Base-by-base conservation (phyloP, 2,888 invertebrate genomes). In the Calephelis perditalis region DNA sequence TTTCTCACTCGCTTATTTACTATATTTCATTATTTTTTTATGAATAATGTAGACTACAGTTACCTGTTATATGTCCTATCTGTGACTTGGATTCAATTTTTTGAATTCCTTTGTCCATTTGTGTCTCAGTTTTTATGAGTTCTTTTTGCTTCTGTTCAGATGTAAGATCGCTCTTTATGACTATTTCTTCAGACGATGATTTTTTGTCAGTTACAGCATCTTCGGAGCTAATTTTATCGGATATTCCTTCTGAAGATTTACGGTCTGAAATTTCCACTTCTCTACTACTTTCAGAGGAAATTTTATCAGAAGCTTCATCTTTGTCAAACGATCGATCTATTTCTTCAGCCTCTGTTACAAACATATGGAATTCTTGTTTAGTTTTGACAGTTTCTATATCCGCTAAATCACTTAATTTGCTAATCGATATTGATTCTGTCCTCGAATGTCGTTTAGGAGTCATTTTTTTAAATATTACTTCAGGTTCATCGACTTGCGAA, bases 131-230 rank as follows among this genome's bases (percentile, higher is more conserved):
- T 59, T 66, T 65, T 67, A 71, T 63, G 70, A 73, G 7, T 11
- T 65, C 74, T 57, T 73, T 74, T 62, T 74, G 76, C 58, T 73
- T 73, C 62, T 76, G 78, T 67, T 72, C 72, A 54, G 71, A 73
- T 0, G 69, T 65, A 37, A 70, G 70, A 7, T 78, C 77, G 56
- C 80, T 81, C 71, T 77, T 82, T 0, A 71, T 65, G 0, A 70
- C 74, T 56, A 85, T 85, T 68, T 90, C 90, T 72, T 91, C 91
- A 2, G 89, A 90, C 7, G 91, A 91, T 7, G 90, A 85, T 63
- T 91, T 91, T 67, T 91, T 91, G 63, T 90, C 91, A 7, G 91
- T 91, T 0, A 91, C 91, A 12, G 86, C 91, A 67, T 91, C 91
- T 78, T 91, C 91, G 10, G 91, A 91, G 65, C 90, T 90, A 26